Base-by-base conservation (phyloP, 2,113 vertebrate species). In the Alosa alosa region DNA sequence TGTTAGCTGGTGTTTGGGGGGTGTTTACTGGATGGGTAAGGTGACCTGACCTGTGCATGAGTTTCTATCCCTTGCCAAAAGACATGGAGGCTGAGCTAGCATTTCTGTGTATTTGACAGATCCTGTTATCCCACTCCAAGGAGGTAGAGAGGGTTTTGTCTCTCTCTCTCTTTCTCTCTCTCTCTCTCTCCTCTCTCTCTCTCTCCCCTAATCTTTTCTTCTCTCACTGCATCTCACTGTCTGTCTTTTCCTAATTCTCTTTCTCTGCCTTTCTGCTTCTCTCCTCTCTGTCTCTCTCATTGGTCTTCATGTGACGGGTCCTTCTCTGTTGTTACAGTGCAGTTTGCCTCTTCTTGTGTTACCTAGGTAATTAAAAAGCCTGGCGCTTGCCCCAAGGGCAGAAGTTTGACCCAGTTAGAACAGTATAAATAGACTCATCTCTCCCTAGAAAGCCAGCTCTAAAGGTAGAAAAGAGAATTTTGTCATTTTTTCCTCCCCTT, bases 351-450 rank as follows among this genome's bases (percentile, higher is more conserved):
- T 93, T 92, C 91, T 90, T 90, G 88, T 85, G 91, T 93, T 94
- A 94, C 93, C 93, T 94, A 92, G 91, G 91, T 92, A 94, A 93
- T 94, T 94, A 93, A 92, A 94, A 91, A 90, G 87, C 86, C 89
- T 91, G 89, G 72, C 11, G 11, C 10, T 78, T 39, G 72, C 72
- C 72, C 36, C 13, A 10, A 78, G 72, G 72, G 13, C 72, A 78
- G 72, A 15, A 78, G 31, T 78, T 39, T 78, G 72, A 78, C 72
- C 72, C 72, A 78, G 72, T 78, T 78, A 78, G 72, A 78, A 17
- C 9, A 13, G 31, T 78, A 78, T 78, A 78, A 78, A 78, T 78
- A 78, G 72, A 78, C 72, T 78, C 72, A 39, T 78, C 64, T 78
- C 72, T 78, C 72, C 72, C 72, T 78, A 39, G 72, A 78, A 78